Percentiles rank a stretch among this genome's conserved stretches.
These are phyloP conservation scores for Penelope pileata DNA, from an alignment of 2,113 vertebrate genomes.

Conservation along the genomic window DNA sequence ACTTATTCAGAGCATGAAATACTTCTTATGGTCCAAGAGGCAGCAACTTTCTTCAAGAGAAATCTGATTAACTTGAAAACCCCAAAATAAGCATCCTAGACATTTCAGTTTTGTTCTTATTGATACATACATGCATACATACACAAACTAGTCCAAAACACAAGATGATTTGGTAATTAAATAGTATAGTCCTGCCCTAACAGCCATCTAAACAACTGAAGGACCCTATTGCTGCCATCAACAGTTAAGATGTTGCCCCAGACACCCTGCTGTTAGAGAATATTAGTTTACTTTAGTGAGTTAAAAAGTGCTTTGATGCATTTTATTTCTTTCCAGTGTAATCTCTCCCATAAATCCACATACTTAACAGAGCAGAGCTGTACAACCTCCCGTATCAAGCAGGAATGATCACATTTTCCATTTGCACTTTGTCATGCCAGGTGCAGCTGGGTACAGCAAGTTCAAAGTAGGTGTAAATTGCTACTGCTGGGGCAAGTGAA, in stretches of 20 bases:
- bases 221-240: not conserved
- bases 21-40: no score
- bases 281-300: not conserved
- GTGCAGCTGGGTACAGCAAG: not conserved
- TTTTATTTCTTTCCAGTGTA: not conserved
- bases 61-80: not conserved
- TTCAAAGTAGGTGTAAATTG: slow-evolving; percentile 28
- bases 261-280: not conserved
- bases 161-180: not conserved
- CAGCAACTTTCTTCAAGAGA: not conserved
- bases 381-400: not conserved
- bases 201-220: not conserved
- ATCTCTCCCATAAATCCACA: not conserved
- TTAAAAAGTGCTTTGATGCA: not conserved
- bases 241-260: not conserved
- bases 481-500: not conserved
- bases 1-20: not conserved
- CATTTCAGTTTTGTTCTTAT: not conserved
- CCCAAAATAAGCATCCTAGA: not conserved
- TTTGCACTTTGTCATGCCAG: slow-evolving; percentile 6
- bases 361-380: not conserved
- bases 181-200: not conserved
- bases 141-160: not conserved
- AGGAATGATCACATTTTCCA: not conserved
- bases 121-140: fast-evolving